A percentile compares a stretch with the other conserved stretches of the same genome.
phyloP scores from a whole-genome alignment of 1,140 invertebrate species.

The Formica selysi region DNA sequence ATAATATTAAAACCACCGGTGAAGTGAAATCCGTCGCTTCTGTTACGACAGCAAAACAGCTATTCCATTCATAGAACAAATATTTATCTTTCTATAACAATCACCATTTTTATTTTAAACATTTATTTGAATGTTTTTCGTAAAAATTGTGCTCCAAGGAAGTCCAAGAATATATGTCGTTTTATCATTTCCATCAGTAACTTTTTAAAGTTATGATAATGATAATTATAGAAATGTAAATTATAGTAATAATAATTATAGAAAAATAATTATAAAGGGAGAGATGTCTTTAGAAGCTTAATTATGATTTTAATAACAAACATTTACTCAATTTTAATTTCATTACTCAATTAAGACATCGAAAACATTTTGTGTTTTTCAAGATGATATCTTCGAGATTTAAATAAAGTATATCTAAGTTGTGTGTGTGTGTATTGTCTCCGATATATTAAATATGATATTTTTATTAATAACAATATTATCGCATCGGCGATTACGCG shows the following conservation, averaged over 20 bases:
- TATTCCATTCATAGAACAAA: slow-evolving; percentile 40
- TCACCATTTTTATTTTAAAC: not conserved
- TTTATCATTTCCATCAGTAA: not conserved
- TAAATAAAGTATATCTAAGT: not conserved
- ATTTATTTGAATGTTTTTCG: not conserved
- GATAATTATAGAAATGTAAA: not conserved
- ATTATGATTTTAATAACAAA: not conserved
- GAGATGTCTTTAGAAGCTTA: not conserved
- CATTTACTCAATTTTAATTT: not conserved
- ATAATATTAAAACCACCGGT: slow-evolving; percentile 30
- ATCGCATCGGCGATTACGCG: not conserved
- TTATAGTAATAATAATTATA: not conserved
- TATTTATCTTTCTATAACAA: slow-evolving; percentile 27
- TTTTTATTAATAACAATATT: slow-evolving; percentile 18
- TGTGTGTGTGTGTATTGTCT: not conserved
- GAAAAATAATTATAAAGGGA: not conserved
- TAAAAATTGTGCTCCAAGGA: not conserved
- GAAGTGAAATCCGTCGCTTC: not conserved
- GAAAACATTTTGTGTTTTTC: not conserved
- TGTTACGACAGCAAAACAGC: not conserved
- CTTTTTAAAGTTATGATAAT: not conserved
- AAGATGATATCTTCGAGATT: not conserved
- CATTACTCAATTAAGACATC: not conserved
- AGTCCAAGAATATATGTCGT: not conserved
- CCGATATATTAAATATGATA: not conserved